phyloP scores from a whole-genome alignment of 2,888 invertebrate genomes.

The Chesias legatella region DNA sequence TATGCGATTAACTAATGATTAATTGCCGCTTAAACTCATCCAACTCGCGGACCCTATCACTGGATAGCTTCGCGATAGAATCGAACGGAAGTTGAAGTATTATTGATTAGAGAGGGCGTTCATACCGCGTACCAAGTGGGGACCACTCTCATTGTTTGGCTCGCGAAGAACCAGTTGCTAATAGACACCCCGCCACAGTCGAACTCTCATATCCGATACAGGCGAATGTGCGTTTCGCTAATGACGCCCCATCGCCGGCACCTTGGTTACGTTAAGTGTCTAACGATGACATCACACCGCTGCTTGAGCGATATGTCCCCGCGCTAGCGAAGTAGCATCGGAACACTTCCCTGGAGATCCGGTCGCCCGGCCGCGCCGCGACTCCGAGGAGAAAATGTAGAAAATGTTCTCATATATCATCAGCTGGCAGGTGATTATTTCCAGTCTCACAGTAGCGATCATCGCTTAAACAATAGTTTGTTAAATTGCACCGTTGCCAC shows the following conservation, averaged over 20 bases:
- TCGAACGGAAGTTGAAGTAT: slow-evolving; percentile 47
- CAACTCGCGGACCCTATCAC: slow-evolving; percentile 35
- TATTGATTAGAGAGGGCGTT: slow-evolving; percentile 63
- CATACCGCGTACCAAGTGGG: slow-evolving; percentile 69
- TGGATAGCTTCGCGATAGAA: slow-evolving; percentile 44
- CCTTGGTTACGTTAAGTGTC: slow-evolving; percentile 27
- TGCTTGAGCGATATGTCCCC: slow-evolving; percentile 29
- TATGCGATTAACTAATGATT: slow-evolving; percentile 6
- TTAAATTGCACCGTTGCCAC: slow-evolving; percentile 55
- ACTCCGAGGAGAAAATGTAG: slow-evolving; percentile 57
- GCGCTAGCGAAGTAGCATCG: slow-evolving; percentile 23
- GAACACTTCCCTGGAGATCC: slow-evolving; percentile 17
- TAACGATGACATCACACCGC: slow-evolving; percentile 33
- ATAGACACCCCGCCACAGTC: slow-evolving; percentile 61
- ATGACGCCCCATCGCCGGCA: slow-evolving; percentile 37
- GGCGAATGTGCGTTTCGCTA: slow-evolving; percentile 56
- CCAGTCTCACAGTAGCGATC: slow-evolving; percentile 46
- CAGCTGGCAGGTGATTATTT: slow-evolving; percentile 71
- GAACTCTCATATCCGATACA: slow-evolving; percentile 50
- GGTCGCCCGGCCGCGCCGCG: slow-evolving; percentile 38
- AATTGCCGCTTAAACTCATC: slow-evolving; percentile 39
- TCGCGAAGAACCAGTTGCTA: slow-evolving; percentile 65
- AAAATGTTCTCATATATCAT: slow-evolving; percentile 72
- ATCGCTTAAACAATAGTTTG: slow-evolving; percentile 47
- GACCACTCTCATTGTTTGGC: slow-evolving; percentile 77